A percentile compares a stretch with the other conserved stretches of the same genome.
Conservation (phyloP, 2,113 vertebrate species). For the Tinamus guttatus region DNA sequence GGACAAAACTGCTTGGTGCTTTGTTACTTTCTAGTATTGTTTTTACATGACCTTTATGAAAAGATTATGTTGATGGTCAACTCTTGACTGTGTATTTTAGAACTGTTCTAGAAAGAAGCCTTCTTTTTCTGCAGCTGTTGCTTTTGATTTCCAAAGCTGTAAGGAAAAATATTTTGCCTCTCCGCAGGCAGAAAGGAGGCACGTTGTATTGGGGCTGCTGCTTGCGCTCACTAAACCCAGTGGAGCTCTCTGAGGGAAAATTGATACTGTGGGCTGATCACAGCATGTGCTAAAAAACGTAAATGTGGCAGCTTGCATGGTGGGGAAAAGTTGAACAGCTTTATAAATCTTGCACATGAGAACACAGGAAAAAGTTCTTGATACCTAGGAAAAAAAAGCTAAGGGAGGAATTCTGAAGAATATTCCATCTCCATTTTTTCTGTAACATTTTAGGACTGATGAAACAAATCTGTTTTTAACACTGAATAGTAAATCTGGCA, state of each 20-base stretch:
- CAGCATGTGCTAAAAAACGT: neutral
- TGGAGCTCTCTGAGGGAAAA: neutral
- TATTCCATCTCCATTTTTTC: neutral
- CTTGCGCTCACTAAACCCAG: neutral
- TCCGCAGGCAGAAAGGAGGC: neutral
- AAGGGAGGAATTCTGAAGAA: neutral
- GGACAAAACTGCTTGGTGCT: neutral
- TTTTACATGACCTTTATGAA: neutral
- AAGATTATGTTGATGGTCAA: neutral
- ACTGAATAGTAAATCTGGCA: neutral
- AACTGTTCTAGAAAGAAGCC: neutral
- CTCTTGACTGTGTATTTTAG: neutral
- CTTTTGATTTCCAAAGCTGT: neutral
- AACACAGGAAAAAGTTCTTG: neutral
- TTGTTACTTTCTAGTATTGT: neutral
- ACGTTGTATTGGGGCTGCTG: neutral
- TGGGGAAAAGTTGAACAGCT: neutral
- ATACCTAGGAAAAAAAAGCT: neutral
- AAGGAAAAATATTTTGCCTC: neutral
- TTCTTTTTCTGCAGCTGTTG: neutral
- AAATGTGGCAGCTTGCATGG: neutral
- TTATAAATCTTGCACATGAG: rapidly evolving
- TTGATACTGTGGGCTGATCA: neutral
- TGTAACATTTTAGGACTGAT: neutral
- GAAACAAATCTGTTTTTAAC: neutral